Evolutionary conservation across 2,113 vertebrate species (phyloP).

Genomic region (Mobula birostris): DNA sequence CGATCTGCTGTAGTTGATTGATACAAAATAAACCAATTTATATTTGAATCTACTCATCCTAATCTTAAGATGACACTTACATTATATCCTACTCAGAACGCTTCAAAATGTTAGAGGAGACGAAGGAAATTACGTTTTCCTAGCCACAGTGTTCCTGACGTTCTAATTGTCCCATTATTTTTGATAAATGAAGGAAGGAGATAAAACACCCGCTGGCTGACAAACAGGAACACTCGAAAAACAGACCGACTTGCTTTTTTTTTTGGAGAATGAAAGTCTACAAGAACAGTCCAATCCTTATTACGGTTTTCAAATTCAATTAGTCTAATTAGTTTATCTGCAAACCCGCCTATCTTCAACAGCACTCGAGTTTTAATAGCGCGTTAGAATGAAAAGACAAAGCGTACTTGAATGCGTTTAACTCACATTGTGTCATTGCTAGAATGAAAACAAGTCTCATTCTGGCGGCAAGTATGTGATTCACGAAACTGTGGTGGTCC

Average conservation of each 20-base stretch:
- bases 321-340: not conserved
- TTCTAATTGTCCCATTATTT: too few species aligned
- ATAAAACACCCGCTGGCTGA: not conserved
- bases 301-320: not conserved
- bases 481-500: not conserved
- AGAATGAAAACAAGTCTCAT: not conserved
- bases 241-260: not conserved
- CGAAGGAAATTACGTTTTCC: not conserved
- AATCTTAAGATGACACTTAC: not conserved
- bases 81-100: not conserved
- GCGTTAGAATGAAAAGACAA: not conserved
- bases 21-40: not conserved
- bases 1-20: not conserved
- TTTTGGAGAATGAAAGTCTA: not conserved
- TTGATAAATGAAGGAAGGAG: not conserved
- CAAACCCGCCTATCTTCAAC: not conserved
- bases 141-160: not conserved
- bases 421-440: not conserved
- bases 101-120: not conserved
- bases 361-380: not conserved
- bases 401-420: not conserved
- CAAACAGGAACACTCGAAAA: not conserved
- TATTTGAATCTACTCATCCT: not conserved
- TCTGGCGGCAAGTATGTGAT: not conserved
- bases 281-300: not conserved